Evolutionary conservation across 1,140 invertebrate species (phyloP).

Genomic region (Cardiocondyla obscurior): DNA sequence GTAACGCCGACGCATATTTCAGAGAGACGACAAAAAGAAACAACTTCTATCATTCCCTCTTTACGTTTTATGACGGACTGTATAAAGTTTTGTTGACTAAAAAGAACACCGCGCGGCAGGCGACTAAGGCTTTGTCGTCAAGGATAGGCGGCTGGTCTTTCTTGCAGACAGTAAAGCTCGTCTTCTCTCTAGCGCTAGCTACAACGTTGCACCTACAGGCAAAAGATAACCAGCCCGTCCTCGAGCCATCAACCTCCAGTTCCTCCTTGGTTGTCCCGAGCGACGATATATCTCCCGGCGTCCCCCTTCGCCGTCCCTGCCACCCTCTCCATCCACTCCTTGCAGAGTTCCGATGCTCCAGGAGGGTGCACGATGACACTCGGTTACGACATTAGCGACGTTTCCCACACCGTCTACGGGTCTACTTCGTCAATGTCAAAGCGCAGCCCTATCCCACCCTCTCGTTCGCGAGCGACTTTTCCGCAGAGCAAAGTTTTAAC

Average conservation of each 20-base stretch:
- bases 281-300: conserved; percentile 70
- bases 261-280: conserved; percentile 57
- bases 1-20: background rate
- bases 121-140: conserved; percentile 57
- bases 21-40: background rate
- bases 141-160: conserved; percentile 64
- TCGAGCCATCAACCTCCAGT: conserved; percentile 60
- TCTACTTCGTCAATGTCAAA: conserved; percentile 79
- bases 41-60: background rate
- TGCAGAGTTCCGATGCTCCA: conserved; percentile 64
- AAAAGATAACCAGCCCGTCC: conserved; percentile 68
- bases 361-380: conserved; percentile 76
- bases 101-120: conserved; percentile 34
- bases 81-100: conserved; percentile 32
- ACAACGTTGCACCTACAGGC: conserved; percentile 67
- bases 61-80: conserved; percentile 21
- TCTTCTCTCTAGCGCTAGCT: conserved; percentile 52
- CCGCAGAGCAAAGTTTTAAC: conserved; percentile 59
- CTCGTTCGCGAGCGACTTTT: conserved; percentile 55
- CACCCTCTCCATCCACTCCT: conserved; percentile 47
- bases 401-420: conserved; percentile 72
- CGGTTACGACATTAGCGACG: conserved; percentile 79
- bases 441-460: conserved; percentile 31
- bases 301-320: conserved; percentile 58
- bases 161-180: conserved; percentile 61